Percentiles rank a stretch among this genome's conserved stretches.
Evolutionary conservation across 2,797 vertebrate genomes (phyloP).

Genomic region (Halcyon smyrnensis): DNA sequence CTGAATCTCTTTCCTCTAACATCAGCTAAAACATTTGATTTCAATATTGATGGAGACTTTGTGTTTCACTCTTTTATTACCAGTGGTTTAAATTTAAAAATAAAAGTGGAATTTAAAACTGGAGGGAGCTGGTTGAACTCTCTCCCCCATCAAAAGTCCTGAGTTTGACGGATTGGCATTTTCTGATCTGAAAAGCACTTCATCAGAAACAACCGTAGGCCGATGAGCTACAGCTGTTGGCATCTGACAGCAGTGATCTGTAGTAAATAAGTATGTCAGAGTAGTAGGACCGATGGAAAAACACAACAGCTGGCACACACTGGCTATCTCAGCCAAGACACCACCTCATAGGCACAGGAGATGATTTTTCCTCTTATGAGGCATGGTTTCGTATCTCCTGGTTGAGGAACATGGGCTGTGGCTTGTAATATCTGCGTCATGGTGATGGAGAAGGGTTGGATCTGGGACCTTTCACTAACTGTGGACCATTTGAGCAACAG

Average conservation of each 20-base stretch:
- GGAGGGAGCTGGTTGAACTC: slow-evolving; percentile 11
- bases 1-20: slow-evolving; percentile 28
- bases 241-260: not conserved
- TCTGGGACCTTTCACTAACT: not conserved
- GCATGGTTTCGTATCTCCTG: not conserved
- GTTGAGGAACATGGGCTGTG: not conserved
- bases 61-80: slow-evolving; percentile 44
- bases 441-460: not conserved
- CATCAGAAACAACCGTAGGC: not conserved
- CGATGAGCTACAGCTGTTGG: slow-evolving; percentile 51
- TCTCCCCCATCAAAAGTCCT: not conserved
- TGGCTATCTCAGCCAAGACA: not conserved
- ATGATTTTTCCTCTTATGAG: not conserved
- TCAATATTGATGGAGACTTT: slow-evolving; percentile 16
- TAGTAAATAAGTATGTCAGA: not conserved
- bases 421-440: not conserved
- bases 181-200: slow-evolving; percentile 48
- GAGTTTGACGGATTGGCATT: not conserved
- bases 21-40: slow-evolving; percentile 48
- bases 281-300: not conserved
- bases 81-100: slow-evolving; percentile 55
- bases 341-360: not conserved
- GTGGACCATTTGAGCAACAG: not conserved
- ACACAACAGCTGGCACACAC: not conserved
- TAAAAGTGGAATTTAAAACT: slow-evolving; percentile 48